Conservation (phyloP, 2,113 vertebrate species). For the Campylorhamphus procurvoides region DNA sequence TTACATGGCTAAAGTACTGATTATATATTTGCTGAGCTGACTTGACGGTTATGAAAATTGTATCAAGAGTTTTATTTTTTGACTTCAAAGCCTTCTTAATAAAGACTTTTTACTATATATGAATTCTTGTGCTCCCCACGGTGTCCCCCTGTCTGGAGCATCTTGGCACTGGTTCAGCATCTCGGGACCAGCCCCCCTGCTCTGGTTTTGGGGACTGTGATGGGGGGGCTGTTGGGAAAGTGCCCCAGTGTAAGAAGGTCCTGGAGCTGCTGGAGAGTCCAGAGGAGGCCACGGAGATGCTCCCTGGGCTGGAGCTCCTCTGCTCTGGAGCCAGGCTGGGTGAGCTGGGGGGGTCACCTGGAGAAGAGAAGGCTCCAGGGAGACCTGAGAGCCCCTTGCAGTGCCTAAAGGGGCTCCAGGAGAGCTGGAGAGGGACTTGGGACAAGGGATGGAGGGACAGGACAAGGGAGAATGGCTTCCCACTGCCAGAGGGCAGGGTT, state of each 20-base stretch:
- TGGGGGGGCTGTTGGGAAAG: background rate
- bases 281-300: no score
- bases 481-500: background rate
- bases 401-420: no score
- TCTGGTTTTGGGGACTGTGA: background rate
- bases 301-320: no score
- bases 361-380: no score
- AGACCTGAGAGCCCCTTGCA: no score
- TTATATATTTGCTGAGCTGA: constrained; percentile 93
- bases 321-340: no score
- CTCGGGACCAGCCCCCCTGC: background rate
- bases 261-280: no score
- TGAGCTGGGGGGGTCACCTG: no score
- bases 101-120: constrained; percentile 86
- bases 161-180: fast-evolving
- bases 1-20: constrained; percentile 87
- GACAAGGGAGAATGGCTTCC: background rate
- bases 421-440: background rate
- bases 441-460: background rate
- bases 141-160: background rate
- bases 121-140: background rate
- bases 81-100: constrained; percentile 95
- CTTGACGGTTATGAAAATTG: constrained; percentile 94
- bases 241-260: no score
- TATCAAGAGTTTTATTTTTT: constrained; percentile 99